These are phyloP conservation scores for Carduelis carduelis DNA, from an alignment of 2,797 vertebrate genomes.

Conservation along the genomic window DNA sequence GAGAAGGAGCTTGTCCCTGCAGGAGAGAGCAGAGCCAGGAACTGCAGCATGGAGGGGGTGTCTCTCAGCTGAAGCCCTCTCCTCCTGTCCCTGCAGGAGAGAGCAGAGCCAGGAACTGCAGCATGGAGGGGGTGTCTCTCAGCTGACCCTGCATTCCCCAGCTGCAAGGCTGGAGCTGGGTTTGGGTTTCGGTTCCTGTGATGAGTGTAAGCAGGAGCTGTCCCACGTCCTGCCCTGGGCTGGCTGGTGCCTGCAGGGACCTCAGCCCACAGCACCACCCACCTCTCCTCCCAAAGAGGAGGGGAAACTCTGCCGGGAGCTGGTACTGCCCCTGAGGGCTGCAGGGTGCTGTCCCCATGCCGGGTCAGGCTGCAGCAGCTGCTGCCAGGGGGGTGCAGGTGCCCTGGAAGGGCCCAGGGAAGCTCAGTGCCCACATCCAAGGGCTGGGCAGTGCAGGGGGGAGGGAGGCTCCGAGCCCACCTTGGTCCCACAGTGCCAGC, in stretches of 20 bases:
- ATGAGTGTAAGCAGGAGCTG: background rate
- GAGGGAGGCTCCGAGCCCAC: background rate
- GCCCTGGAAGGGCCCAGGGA: background rate
- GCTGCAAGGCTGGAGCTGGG: background rate
- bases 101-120: background rate
- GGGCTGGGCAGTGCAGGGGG: fast-evolving
- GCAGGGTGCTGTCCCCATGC: background rate
- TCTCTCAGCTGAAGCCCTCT: background rate
- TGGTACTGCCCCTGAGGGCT: background rate
- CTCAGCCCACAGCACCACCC: background rate
- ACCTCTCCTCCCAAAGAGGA: background rate
- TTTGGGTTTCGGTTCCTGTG: background rate
- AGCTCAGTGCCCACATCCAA: background rate
- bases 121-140: background rate
- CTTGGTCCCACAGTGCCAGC: background rate
- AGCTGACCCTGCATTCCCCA: background rate
- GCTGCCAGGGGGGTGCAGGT: background rate
- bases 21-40: background rate
- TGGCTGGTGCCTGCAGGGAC: background rate
- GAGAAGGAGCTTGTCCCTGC: background rate
- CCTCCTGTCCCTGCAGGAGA: background rate
- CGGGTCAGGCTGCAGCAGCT: background rate
- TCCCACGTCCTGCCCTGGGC: background rate
- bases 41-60: background rate
- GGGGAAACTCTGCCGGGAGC: background rate